Base-by-base conservation (phyloP, 2,888 invertebrate genomes). In the Cataglyphis cursor region DNA sequence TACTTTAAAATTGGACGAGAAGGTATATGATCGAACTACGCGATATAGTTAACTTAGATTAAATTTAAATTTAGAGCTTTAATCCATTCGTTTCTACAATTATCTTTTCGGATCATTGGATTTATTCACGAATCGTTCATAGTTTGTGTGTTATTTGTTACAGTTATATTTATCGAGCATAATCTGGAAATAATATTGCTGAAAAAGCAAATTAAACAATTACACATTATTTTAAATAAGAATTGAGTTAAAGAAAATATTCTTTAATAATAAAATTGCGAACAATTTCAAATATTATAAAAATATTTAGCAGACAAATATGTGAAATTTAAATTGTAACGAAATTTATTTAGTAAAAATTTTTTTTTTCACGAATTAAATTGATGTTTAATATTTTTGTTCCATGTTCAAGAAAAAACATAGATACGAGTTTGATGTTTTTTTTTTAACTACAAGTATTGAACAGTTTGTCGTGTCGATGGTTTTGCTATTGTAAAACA, bases 1-100 rank as follows among this genome's bases (percentile, higher is more conserved):
- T 78, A 59, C 18, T 70, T 48, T 70, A 70, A 70, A 35, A 70
- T 15, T 41, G 18, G 1, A 44, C n/a, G 12, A 35, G 70, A 59
- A 70, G 31, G 12, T 41, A 41, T 38, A 4, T 44, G 41, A n/a
- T 28, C 12, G 41, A 31, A 57, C 18, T 10, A 24, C 15, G n/a
- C 24, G 41, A 35, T 35, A 70, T 31, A 59, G 28, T 21, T 44
- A 9, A 21, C 21, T 57, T 41, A 15, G 18, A 59, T 78, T 59
- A 70, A 78, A 59, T 44, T 31, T 78, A 24, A 21, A 70, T 70
- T 68, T 68, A 4, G 9, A 8, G 10, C 12, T 8, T 28, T 41
- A 51, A 8, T 31, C 4, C 12, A 18, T 35, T 59, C 44, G 41
- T 70, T 59, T 44, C 9, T 1, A 41, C 10, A 9, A 9, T 28